Percentiles rank a stretch among this genome's conserved stretches.
Conservation (phyloP, 2,113 vertebrate species). For the Lepisosteus oculatus region DNA sequence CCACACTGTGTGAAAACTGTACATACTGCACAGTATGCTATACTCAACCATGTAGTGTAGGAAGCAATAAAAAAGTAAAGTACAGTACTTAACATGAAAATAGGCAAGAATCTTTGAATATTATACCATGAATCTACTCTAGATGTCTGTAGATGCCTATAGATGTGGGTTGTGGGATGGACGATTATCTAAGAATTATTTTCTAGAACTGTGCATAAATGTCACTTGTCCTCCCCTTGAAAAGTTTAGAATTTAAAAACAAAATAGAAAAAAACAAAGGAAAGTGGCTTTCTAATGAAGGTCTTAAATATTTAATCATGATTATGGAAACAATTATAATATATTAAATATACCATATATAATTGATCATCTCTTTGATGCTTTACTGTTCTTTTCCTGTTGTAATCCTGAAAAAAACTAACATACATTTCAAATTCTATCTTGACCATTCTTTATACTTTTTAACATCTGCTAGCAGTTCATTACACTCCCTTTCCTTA, state of each 20-base stretch:
- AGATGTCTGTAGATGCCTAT: too few species aligned
- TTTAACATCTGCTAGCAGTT: conserved; percentile 21
- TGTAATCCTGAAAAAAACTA: conserved; percentile 39
- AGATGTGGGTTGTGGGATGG: too few species aligned
- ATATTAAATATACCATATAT: conserved; percentile 50
- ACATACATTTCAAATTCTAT: conserved; percentile 42
- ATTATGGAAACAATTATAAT: conserved; percentile 66
- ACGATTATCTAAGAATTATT: too few species aligned
- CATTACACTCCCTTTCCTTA: conserved; percentile 10
- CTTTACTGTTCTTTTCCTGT: too few species aligned
- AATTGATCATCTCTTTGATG: too few species aligned
- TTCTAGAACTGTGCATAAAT: too few species aligned
- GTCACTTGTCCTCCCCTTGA: conserved; percentile 12
- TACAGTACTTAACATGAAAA: too few species aligned
- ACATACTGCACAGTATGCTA: too few species aligned
- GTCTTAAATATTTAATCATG: conserved; percentile 62
- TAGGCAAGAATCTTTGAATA: too few species aligned
- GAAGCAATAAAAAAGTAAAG: too few species aligned
- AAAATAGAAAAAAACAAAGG: conserved; percentile 34
- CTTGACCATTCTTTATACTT: not conserved
- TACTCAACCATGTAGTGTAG: too few species aligned
- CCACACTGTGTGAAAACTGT: not conserved
- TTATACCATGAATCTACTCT: too few species aligned
- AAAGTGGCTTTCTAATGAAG: conserved; percentile 53
- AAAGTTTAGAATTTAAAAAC: conserved; percentile 33